Percentiles rank a stretch among this genome's conserved stretches.
phyloP scores from a whole-genome alignment of 2,113 vertebrate species.

The Gobiocypris rarus region DNA sequence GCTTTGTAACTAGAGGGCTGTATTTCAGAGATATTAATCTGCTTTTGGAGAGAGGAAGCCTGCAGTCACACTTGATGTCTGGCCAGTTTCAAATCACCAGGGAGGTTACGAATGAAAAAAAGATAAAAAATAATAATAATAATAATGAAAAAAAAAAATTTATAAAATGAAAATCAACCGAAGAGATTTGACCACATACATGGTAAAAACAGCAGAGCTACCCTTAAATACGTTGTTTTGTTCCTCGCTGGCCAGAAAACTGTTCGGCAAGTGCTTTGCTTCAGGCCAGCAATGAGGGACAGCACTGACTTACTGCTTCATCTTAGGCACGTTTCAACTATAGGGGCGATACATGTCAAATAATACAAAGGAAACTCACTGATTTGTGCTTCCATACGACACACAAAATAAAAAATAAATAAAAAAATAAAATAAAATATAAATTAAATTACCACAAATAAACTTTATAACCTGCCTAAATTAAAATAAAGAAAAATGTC shows the following conservation, averaged over 20 bases:
- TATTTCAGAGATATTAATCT: conserved; percentile 56
- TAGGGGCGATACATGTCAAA: background rate
- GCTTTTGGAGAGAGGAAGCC: conserved; percentile 53
- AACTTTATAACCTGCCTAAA: background rate
- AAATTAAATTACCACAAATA: background rate
- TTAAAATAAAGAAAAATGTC: background rate
- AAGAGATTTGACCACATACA: conserved; percentile 61
- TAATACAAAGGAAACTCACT: background rate
- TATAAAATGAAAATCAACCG: background rate
- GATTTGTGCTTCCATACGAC: background rate
- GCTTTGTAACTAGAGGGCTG: conserved; percentile 48
- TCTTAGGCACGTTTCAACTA: background rate
- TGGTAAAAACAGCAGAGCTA: conserved; percentile 35
- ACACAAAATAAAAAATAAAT: background rate
- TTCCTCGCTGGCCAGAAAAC: background rate
- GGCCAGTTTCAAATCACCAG: conserved; percentile 47
- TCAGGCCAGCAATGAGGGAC: background rate
- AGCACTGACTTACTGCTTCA: background rate
- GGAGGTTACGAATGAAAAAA: conserved; percentile 42
- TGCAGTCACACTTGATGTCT: conserved; percentile 24
- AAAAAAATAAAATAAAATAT: background rate
- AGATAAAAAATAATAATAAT: background rate
- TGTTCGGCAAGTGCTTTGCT: background rate
- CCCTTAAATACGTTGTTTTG: background rate
- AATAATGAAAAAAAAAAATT: too few species aligned